Conservation (phyloP, 2,888 invertebrate species). For the Diploptera punctata region DNA sequence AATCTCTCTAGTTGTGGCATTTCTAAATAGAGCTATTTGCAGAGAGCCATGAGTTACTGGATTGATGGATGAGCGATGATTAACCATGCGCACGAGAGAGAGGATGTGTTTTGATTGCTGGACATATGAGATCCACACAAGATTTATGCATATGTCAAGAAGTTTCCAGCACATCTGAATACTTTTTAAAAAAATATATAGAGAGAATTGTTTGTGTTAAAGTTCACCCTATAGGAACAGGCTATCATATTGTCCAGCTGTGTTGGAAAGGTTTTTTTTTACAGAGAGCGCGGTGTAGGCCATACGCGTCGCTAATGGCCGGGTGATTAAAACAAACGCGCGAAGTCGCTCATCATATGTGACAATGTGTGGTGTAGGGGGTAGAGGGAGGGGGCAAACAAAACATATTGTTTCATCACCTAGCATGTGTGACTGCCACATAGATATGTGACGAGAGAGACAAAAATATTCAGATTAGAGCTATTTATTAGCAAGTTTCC, state of each 20-base stretch:
- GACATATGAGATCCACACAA: too few species aligned
- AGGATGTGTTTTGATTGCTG: too few species aligned
- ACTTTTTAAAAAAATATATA: too few species aligned
- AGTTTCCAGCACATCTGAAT: too few species aligned
- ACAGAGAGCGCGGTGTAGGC: background rate
- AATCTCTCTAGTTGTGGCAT: too few species aligned
- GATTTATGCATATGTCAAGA: too few species aligned
- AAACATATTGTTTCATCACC: slow-evolving; percentile 29
- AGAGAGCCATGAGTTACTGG: too few species aligned
- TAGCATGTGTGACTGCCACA: slow-evolving; percentile 28
- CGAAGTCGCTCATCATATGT: slow-evolving; percentile 23
- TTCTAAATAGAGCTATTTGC: too few species aligned
- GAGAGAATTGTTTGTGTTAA: too few species aligned
- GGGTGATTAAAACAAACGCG: slow-evolving; percentile 23
- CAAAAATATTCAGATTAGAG: background rate
- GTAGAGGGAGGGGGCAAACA: background rate
- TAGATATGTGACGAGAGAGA: slow-evolving; percentile 19
- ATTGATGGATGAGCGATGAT: too few species aligned
- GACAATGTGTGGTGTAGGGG: background rate
- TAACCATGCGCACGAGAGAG: too few species aligned
- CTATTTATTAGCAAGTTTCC: slow-evolving; percentile 24
- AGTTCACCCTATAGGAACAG: background rate
- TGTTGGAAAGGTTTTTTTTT: slow-evolving; percentile 15
- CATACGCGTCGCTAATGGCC: slow-evolving; percentile 14
- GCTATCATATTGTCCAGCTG: background rate